phyloP scores from a whole-genome alignment of 2,888 invertebrate genomes.

The Exocentrus adspersus region DNA sequence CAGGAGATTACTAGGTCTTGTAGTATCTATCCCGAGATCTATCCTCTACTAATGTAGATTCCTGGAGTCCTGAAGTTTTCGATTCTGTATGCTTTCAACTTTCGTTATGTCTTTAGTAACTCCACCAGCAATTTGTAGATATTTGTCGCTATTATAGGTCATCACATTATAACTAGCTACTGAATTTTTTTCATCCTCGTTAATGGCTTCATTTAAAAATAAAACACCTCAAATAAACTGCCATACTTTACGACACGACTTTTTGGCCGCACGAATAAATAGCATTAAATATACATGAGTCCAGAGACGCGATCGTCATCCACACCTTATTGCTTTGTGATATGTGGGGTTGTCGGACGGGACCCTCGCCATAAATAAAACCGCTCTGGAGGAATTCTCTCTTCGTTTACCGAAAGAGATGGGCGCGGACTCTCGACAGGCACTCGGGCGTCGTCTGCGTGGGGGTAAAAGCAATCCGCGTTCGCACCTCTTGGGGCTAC shows the following conservation, averaged over 20 bases:
- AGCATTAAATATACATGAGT: slow-evolving; percentile 18
- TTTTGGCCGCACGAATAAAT: slow-evolving; percentile 7
- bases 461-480: slow-evolving; percentile 41
- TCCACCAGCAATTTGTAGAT: too few relatives aligned
- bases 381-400: slow-evolving; percentile 22
- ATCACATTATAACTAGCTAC: too few relatives aligned
- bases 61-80: too few relatives aligned
- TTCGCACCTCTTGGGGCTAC: slow-evolving; percentile 46
- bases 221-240: slow-evolving; percentile 1
- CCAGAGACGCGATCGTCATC: slow-evolving; percentile 17
- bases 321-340: slow-evolving; percentile 22
- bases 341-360: slow-evolving; percentile 21
- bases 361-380: slow-evolving; percentile 30
- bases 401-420: slow-evolving; percentile 37
- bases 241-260: slow-evolving; percentile 4
- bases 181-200: too few relatives aligned
- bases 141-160: too few relatives aligned
- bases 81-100: too few relatives aligned
- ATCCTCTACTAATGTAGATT: too few relatives aligned
- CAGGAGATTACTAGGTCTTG: too few relatives aligned
- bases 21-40: too few relatives aligned
- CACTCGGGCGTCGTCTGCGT: slow-evolving; percentile 41
- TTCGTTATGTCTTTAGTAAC: too few relatives aligned
- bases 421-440: slow-evolving; percentile 42
- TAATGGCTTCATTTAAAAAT: background rate